Evolutionary conservation across 2,888 invertebrate genomes (phyloP), one percentile per base, ranked within the genome.

Genomic region (Baccha elongata): DNA sequence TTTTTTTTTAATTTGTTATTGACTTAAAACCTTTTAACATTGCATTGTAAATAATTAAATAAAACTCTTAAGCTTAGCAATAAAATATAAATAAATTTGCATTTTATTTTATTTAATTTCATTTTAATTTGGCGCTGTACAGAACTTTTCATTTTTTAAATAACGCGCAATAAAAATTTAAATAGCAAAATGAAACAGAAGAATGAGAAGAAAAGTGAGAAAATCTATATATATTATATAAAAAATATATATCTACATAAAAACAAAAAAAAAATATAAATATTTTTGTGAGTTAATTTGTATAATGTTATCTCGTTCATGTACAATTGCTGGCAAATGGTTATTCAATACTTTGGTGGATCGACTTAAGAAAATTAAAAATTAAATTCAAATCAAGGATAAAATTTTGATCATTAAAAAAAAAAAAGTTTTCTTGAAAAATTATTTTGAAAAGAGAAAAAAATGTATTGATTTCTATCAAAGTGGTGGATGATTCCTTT

Each of bases 231-330:
- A 60, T 65, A 71, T 29, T 55, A 50, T 73, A 75, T 68, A 60
- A 50, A 21, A n/a, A 46, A 37, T 29, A 17, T 23, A 74, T 64
- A 7, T 73, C 68, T 55, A 21, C 50, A 62, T 50, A 72, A 64
- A 69, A 68, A 65, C n/a, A 71, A 72, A 76, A 29, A 50, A 37
- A 7, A 32, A 6, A 6, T 76, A 29, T 76, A 68, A 78, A 83
- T 78, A 78, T 83, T 78, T 83, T 83, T 83, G 83, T 83, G 83
- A 78, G 76, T 72, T 78, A 67, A 83, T 83, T 83, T 83, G 78
- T 83, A 60, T 58, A 72, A 83, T 83, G 78, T 83, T 78, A 83
- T 83, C 78, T 76, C 83, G 78, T 83, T 83, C 72, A 83, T 48
- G 72, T 76, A 76, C 75, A 76, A 73, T 78, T 83, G 83, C 78